These are phyloP conservation scores for Schizopygopsis malacanthus DNA, from an alignment of 2,797 vertebrate species.

Conservation along the genomic window DNA sequence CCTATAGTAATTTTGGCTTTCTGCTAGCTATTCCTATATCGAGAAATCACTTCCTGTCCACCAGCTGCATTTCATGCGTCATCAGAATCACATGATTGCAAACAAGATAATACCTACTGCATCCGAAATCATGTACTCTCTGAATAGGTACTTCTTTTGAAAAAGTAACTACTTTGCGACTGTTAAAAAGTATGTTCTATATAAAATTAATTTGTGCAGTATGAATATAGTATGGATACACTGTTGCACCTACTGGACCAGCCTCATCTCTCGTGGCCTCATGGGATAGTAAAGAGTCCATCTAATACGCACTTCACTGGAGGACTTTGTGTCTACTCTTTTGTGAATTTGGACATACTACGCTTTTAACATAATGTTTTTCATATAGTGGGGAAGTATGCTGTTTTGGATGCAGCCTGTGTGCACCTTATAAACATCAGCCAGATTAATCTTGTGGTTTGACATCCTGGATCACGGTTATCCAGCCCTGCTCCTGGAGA, in stretches of 20 bases:
- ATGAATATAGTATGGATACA: not conserved
- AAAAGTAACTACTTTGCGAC: not conserved
- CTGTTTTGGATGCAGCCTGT: not conserved
- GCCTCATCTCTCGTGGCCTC: not conserved
- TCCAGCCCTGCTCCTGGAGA: not conserved
- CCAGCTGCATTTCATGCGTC: no score
- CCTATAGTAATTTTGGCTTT: no score
- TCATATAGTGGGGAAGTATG: not conserved
- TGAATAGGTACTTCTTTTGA: not conserved
- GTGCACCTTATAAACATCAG: not conserved
- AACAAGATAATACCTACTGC: no score
- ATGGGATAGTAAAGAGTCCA: not conserved
- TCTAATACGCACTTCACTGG: not conserved
- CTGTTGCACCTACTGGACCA: not conserved
- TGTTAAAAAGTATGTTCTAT: not conserved
- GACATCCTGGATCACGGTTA: not conserved
- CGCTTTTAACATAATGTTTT: not conserved
- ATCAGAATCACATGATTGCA: no score
- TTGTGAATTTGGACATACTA: not conserved
- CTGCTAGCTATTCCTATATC: no score
- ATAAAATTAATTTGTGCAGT: not conserved
- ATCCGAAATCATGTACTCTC: no score
- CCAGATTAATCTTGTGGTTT: constrained; percentile 18
- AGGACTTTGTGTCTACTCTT: not conserved
- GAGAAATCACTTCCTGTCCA: no score